Evolutionary conservation across 1,140 invertebrate species (phyloP).

Genomic region (Cherax destructor): DNA sequence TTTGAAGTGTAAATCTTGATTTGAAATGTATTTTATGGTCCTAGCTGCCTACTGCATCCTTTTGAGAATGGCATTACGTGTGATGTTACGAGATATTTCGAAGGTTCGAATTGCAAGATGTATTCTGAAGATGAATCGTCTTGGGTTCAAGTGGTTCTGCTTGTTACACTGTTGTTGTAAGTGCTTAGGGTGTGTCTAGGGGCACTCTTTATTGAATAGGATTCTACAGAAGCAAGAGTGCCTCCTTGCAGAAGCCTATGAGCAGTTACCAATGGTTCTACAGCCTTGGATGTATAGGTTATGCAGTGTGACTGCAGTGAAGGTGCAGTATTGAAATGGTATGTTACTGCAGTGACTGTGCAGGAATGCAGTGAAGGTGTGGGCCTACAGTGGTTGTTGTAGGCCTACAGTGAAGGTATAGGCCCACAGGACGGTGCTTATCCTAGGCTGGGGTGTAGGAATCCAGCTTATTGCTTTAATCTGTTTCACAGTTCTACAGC

Average conservation of each 20-base stretch:
- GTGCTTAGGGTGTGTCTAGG: not conserved
- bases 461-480: slow-evolving; percentile 46
- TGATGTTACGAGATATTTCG: not conserved
- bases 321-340: too few species aligned
- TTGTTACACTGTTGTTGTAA: slow-evolving; percentile 2
- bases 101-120: too few species aligned
- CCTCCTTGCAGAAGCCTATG: not conserved
- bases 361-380: too few species aligned
- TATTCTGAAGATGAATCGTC: not conserved
- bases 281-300: not conserved
- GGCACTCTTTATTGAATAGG: not conserved
- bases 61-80: slow-evolving; percentile 21
- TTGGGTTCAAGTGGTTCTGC: slow-evolving; percentile 2
- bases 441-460: slow-evolving; percentile 55
- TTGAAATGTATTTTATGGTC: not conserved
- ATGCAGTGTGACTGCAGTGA: too few species aligned
- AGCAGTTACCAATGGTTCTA: not conserved
- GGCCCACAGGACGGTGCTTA: slow-evolving; percentile 38
- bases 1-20: not conserved
- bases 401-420: not conserved
- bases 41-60: not conserved
- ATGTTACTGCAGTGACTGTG: too few species aligned
- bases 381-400: not conserved
- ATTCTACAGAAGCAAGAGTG: not conserved
- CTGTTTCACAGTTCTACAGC: slow-evolving; percentile 6